These are phyloP conservation scores for Icerya purchasi DNA, from an alignment of 2,888 invertebrate genomes.

Conservation along the genomic window DNA sequence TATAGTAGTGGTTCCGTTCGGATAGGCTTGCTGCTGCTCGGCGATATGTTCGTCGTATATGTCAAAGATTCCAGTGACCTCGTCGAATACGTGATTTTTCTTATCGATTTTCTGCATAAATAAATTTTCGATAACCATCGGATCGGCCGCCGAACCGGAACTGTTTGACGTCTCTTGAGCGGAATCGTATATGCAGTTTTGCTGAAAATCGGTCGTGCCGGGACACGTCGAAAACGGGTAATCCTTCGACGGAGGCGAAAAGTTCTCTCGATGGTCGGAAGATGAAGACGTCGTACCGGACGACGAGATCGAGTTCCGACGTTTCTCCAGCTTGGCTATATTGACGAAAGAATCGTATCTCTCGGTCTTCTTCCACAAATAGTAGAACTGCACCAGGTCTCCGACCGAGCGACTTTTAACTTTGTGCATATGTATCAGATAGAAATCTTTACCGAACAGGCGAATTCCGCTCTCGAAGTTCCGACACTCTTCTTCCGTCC, in stretches of 20 bases:
- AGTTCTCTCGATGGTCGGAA: neutral
- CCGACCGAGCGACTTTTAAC: constrained; percentile 85
- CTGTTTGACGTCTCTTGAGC: neutral
- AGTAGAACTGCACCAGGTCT: constrained; percentile 89
- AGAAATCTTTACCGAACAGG: constrained; percentile 88
- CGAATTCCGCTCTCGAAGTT: constrained; percentile 91
- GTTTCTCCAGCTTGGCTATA: constrained; percentile 64
- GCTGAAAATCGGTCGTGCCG: neutral
- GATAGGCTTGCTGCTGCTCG: neutral
- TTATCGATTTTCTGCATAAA: neutral
- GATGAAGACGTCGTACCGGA: neutral
- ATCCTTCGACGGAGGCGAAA: neutral
- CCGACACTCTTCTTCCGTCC: constrained; percentile 93
- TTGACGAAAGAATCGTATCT: constrained; percentile 77
- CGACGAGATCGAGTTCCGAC: neutral
- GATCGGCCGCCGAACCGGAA: neutral
- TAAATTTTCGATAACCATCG: neutral
- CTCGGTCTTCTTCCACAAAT: constrained; percentile 96
- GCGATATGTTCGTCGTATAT: neutral
- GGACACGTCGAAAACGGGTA: too few relatives aligned
- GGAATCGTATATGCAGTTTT: neutral
- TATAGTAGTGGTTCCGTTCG: too few relatives aligned
- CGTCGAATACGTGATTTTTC: neutral
- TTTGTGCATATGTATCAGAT: constrained; percentile 78
- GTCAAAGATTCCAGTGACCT: neutral